phyloP scores from a whole-genome alignment of 2,888 invertebrate species.

The Polydesmus complanatus region DNA sequence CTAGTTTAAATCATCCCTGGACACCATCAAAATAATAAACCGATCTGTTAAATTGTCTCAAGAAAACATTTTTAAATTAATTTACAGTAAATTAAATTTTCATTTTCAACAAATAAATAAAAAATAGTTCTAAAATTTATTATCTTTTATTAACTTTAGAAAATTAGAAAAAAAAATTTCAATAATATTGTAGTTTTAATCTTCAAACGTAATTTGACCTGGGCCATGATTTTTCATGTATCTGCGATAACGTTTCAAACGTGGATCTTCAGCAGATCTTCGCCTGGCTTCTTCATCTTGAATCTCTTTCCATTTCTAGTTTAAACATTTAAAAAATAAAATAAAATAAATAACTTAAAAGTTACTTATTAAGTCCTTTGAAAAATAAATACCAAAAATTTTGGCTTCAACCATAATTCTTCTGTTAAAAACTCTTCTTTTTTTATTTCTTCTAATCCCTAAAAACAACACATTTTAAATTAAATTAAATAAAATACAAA shows the following conservation, averaged over 20 bases:
- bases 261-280: conserved; percentile 68
- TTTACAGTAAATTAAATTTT: too few relatives aligned
- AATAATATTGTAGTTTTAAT: conserved; percentile 45
- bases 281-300: conserved; percentile 75
- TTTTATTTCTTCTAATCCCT: conserved; percentile 55
- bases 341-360: neutral
- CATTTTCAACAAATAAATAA: too few relatives aligned
- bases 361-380: neutral
- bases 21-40: too few relatives aligned
- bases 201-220: conserved; percentile 81
- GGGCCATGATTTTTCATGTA: conserved; percentile 83
- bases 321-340: conserved; percentile 8
- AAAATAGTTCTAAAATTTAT: too few relatives aligned
- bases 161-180: too few relatives aligned
- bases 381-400: neutral
- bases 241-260: conserved; percentile 74
- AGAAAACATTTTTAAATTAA: too few relatives aligned
- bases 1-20: too few relatives aligned
- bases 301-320: conserved; percentile 54
- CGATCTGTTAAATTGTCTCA: too few relatives aligned
- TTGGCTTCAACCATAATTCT: conserved; percentile 43
- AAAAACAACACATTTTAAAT: conserved; percentile 23
- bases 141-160: too few relatives aligned
- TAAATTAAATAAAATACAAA: neutral
- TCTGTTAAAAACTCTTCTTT: conserved; percentile 55